phyloP scores from a whole-genome alignment of 2,888 invertebrate species.

The Andrena minutula region DNA sequence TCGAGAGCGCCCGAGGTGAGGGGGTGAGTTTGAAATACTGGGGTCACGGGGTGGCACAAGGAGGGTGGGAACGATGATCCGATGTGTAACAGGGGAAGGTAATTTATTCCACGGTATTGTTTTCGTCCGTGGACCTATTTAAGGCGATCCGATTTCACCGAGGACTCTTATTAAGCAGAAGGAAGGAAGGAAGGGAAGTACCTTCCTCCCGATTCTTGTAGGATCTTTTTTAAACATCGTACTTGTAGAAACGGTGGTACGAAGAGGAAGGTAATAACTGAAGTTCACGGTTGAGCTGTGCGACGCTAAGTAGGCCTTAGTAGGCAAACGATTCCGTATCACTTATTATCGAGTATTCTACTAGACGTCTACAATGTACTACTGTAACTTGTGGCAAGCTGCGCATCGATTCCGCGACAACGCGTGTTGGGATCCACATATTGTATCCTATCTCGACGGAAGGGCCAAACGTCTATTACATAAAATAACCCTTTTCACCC shows the following conservation, averaged over 20 bases:
- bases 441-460: too few relatives aligned
- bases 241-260: conserved; percentile 6
- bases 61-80: conserved; percentile 16
- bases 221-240: conserved; percentile 18
- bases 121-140: conserved; percentile 38
- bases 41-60: conserved; percentile 13
- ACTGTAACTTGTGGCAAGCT: too few relatives aligned
- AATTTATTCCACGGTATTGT: conserved; percentile 56
- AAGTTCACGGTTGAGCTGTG: background rate
- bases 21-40: conserved; percentile 23
- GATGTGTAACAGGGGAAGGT: conserved; percentile 33
- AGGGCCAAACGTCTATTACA: background rate
- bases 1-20: conserved; percentile 2
- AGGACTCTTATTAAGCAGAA: conserved; percentile 29
- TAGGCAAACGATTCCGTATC: too few relatives aligned
- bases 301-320: too few relatives aligned
- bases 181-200: background rate
- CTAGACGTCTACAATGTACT: too few relatives aligned
- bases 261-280: background rate
- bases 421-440: too few relatives aligned
- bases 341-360: too few relatives aligned
- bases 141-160: conserved; percentile 38
- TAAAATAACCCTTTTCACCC: background rate
- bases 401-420: too few relatives aligned
- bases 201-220: background rate